Conservation (phyloP, 2,797 vertebrate species). For the Anguilla marmorata region DNA sequence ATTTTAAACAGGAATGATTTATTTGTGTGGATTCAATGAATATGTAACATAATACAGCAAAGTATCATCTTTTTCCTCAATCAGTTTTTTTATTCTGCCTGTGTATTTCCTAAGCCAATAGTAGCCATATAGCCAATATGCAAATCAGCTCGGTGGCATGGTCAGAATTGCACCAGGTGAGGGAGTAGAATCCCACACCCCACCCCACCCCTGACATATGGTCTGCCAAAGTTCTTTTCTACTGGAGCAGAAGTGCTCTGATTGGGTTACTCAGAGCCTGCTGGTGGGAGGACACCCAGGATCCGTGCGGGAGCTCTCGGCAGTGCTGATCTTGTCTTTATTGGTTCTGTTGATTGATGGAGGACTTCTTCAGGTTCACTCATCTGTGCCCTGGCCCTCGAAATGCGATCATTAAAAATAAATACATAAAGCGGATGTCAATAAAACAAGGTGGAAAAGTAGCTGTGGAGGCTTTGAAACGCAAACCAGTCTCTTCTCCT, state of each 20-base stretch:
- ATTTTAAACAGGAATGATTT: no score
- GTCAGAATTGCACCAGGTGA: neutral
- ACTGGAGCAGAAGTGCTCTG: neutral
- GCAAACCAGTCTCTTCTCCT: slow-evolving; percentile 48
- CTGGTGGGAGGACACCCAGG: neutral
- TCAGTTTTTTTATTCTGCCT: no score
- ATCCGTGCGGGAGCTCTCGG: neutral
- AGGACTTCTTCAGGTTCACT: slow-evolving; percentile 40
- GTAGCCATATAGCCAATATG: neutral
- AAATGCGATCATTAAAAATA: slow-evolving; percentile 65
- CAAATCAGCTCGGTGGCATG: neutral
- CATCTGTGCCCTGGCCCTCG: slow-evolving; percentile 41
- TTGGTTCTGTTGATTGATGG: slow-evolving; percentile 38
- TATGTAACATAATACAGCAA: no score
- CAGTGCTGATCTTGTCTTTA: neutral
- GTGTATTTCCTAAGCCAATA: no score
- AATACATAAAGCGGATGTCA: slow-evolving; percentile 60
- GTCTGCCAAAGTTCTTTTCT: neutral
- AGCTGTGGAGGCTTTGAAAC: slow-evolving; percentile 50
- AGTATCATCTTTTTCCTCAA: no score
- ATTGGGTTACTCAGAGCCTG: neutral
- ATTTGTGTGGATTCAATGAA: no score
- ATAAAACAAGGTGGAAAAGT: slow-evolving; percentile 59
- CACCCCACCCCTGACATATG: neutral
- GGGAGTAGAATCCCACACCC: neutral